These are phyloP conservation scores for Eilema depressum DNA, from an alignment of 2,888 invertebrate species.

Conservation along the genomic window DNA sequence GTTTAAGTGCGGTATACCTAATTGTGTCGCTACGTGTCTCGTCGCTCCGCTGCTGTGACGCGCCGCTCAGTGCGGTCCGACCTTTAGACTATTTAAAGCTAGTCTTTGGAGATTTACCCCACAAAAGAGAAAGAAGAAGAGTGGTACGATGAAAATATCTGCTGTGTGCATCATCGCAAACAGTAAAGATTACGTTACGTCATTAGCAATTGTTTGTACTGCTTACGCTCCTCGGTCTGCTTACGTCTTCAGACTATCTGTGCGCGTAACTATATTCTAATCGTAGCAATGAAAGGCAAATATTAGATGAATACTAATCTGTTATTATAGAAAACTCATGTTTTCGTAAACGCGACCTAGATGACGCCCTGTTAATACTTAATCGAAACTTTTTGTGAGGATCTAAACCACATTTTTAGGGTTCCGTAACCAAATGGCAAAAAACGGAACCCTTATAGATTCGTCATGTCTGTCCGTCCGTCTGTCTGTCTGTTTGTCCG, in stretches of 20 bases:
- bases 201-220: slow-evolving; percentile 26
- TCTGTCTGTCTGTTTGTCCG: too few species aligned
- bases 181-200: slow-evolving; percentile 7
- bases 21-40: too few species aligned
- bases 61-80: too few species aligned
- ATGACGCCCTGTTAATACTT: slow-evolving; percentile 18
- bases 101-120: background rate
- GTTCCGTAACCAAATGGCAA: too few species aligned
- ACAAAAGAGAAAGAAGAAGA: too few species aligned
- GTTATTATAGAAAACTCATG: slow-evolving; percentile 23
- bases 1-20: too few species aligned
- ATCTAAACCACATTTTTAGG: too few species aligned
- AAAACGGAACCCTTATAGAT: too few species aligned
- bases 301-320: slow-evolving; percentile 43
- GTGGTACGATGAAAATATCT: background rate
- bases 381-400: slow-evolving; percentile 2
- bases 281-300: slow-evolving; percentile 39
- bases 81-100: background rate
- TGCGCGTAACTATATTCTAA: slow-evolving; percentile 29
- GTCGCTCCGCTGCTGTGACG: too few species aligned
- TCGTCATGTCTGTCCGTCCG: too few species aligned
- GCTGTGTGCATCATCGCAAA: slow-evolving; percentile 16
- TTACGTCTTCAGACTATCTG: slow-evolving; percentile 34
- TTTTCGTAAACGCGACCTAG: slow-evolving; percentile 27
- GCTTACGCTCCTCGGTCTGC: slow-evolving; percentile 21